phyloP scores from a whole-genome alignment of 2,888 invertebrate species.

The Drosophila nr. medialis region DNA sequence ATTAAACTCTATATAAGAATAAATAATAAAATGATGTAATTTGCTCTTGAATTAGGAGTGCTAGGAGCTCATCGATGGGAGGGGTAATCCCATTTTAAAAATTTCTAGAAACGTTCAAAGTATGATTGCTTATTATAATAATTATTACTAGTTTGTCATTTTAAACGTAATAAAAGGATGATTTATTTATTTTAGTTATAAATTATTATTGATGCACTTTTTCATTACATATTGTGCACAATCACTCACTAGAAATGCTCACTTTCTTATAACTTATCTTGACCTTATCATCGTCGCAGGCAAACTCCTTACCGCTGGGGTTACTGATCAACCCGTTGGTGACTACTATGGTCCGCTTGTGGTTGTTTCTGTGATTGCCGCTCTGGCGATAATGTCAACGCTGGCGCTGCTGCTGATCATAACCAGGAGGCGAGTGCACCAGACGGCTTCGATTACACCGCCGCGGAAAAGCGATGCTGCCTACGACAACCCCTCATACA shows the following conservation, averaged over 20 bases:
- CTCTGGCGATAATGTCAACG: conserved; percentile 93
- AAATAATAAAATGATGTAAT: not conserved
- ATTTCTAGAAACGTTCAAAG: not conserved
- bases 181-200: not conserved
- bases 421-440: conserved; percentile 89
- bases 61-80: not conserved
- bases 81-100: not conserved
- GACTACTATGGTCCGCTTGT: conserved; percentile 96
- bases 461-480: conserved; percentile 93
- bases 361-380: conserved; percentile 94
- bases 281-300: conserved; percentile 78
- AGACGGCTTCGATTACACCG: conserved; percentile 92
- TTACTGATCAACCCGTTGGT: conserved; percentile 84
- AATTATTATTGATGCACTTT: not conserved
- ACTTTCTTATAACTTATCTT: not conserved
- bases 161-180: not conserved
- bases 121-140: not conserved
- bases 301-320: conserved; percentile 85
- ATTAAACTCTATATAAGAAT: not conserved
- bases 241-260: not conserved
- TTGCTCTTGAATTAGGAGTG: not conserved
- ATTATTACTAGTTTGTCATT: not conserved
- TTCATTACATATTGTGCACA: not conserved
- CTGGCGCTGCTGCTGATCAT: conserved; percentile 92
- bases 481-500: conserved; percentile 97